Conservation (phyloP, 2,113 vertebrate species). For the Mus spicilegus region DNA sequence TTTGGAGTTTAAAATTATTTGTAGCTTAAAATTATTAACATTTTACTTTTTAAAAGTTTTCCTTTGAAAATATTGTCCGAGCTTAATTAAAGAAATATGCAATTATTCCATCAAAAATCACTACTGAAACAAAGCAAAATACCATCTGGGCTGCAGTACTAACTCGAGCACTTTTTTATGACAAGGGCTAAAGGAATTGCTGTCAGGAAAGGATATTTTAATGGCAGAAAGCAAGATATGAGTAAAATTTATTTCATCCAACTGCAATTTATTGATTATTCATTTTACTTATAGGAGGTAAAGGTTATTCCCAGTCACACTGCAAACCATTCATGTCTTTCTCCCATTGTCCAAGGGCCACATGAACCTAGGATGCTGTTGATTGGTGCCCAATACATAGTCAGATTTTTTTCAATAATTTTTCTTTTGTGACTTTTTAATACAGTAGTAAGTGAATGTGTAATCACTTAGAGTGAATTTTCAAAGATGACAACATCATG, state of each 20-base stretch:
- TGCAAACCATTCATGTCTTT: neutral
- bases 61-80: neutral
- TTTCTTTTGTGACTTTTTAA: neutral
- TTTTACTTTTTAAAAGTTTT: conserved; percentile 40
- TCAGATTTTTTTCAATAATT: neutral
- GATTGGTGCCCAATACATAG: neutral
- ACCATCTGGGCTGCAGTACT: neutral
- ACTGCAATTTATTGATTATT: neutral
- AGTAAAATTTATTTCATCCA: neutral
- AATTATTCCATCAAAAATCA: conserved; percentile 19
- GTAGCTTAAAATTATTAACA: neutral
- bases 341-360: neutral
- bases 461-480: neutral
- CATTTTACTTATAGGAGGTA: neutral
- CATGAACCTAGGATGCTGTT: neutral
- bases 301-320: neutral
- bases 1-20: neutral
- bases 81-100: conserved; percentile 34
- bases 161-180: neutral
- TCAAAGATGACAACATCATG: neutral
- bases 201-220: neutral
- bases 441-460: neutral
- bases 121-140: conserved; percentile 2
- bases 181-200: neutral
- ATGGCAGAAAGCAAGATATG: neutral